Conservation (phyloP, 2,888 invertebrate genomes). For the Pyrrhosoma nymphula region DNA sequence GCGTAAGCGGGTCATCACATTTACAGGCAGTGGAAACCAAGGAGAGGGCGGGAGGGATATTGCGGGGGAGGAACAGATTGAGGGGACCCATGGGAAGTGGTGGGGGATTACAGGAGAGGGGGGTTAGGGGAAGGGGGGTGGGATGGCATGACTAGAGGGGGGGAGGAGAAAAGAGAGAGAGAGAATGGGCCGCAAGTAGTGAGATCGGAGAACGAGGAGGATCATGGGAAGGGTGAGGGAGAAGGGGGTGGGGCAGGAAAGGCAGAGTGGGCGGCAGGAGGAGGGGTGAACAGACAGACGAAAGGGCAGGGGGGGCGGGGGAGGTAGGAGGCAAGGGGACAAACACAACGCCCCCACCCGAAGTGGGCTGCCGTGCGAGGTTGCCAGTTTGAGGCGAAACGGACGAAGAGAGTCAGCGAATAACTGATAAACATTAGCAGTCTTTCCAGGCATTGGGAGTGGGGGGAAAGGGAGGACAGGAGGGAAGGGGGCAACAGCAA, state of each 20-base stretch:
- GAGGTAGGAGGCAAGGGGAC: background rate
- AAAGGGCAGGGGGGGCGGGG: background rate
- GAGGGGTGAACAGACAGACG: background rate
- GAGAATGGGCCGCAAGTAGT: constrained; percentile 47
- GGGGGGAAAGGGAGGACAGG: background rate
- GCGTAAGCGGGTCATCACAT: constrained; percentile 47
- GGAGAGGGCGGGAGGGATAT: background rate
- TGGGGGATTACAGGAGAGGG: background rate
- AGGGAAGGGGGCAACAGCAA: background rate
- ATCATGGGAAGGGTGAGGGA: background rate
- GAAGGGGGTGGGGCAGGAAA: background rate
- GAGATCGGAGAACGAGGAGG: background rate
- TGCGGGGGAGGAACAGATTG: constrained; percentile 35
- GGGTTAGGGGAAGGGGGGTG: background rate
- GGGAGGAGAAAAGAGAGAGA: background rate
- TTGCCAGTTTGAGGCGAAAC: constrained; percentile 1
- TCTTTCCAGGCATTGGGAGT: background rate
- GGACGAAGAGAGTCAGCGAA: background rate
- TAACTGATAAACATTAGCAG: constrained; percentile 61
- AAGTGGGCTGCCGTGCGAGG: constrained; percentile 51
- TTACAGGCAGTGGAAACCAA: background rate
- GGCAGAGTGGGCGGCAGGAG: background rate
- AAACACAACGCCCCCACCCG: background rate
- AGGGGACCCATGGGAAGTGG: background rate
- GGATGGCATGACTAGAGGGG: background rate